Evolutionary conservation across 2,888 invertebrate species (phyloP).

Genomic region (Chrysodeixis includens): DNA sequence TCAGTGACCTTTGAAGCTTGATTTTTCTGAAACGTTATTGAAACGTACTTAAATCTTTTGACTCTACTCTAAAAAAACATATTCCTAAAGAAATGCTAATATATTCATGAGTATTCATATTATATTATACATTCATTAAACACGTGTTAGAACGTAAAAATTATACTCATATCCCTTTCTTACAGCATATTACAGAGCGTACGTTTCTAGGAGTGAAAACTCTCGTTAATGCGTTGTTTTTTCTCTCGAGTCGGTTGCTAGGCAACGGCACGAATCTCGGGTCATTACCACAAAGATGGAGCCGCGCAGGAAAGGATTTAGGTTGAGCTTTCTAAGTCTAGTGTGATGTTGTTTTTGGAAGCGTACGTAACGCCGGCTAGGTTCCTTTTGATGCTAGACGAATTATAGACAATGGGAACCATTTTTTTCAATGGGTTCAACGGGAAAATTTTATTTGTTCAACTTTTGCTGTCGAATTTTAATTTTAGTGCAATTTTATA

Average conservation of each 20-base stretch:
- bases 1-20: conserved; percentile 6
- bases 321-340: conserved; percentile 11
- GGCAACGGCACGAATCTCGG: conserved; percentile 67
- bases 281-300: conserved; percentile 67
- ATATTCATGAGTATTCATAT: no score
- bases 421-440: no score
- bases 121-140: not conserved
- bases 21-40: no score
- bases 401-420: not conserved
- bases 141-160: not conserved
- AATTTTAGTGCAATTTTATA: no score
- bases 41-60: no score
- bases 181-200: conserved; percentile 3
- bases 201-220: conserved; percentile 21
- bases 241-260: conserved; percentile 57
- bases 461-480: not conserved
- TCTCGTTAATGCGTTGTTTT: conserved; percentile 40
- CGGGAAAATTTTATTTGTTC: not conserved
- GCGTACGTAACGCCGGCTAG: not conserved
- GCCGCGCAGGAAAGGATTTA: conserved; percentile 34
- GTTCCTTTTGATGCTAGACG: not conserved
- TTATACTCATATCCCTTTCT: not conserved
- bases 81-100: no score
- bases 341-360: conserved; percentile 15
- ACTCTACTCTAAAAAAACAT: no score